Evolutionary conservation across 2,888 invertebrate genomes (phyloP), one percentile per base, ranked within the genome.

Genomic region (Caprella mutica): DNA sequence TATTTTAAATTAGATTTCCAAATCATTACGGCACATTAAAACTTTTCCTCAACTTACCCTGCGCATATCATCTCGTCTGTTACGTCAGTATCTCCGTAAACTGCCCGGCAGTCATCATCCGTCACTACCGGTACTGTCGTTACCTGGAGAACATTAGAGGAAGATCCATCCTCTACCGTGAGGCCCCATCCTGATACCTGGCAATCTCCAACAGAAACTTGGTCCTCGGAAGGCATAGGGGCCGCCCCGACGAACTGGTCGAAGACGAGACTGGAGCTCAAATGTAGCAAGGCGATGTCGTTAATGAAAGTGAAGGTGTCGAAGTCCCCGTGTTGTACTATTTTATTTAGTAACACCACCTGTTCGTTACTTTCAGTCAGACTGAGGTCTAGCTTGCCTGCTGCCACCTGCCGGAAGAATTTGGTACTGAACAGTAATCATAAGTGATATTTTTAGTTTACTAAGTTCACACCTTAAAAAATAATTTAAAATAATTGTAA

Each of bases 1-100:
- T n/a, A n/a, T n/a, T n/a, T n/a, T n/a, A n/a, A n/a, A n/a, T n/a
- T n/a, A n/a, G n/a, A n/a, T n/a, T n/a, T n/a, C n/a, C n/a, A n/a
- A n/a, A n/a, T n/a, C n/a, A n/a, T n/a, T n/a, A n/a, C n/a, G n/a
- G n/a, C n/a, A n/a, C n/a, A n/a, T n/a, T n/a, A n/a, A n/a, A n/a
- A n/a, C n/a, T n/a, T n/a, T n/a, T n/a, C 65, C 9, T 55, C 56
- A 5, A 40, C 43, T 5, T 27, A 24, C 4, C 68, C 67, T 6
- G 68, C 68, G 42, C 68, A 68, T n/a, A 68, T 65, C 66, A 67
- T 67, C 23, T 61, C 55, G 24, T 67, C 67, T 2, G 42, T 50
- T 5, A 68, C 48, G 6, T 64, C 64, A 4, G 14, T 23, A 8
- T 29, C 33, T 9, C 59, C 56, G 26, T 68, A 67, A 17, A 52